Percentiles rank a stretch among this genome's conserved stretches.
phyloP scores from a whole-genome alignment of 2,797 vertebrate genomes.

The Zalophus californianus region DNA sequence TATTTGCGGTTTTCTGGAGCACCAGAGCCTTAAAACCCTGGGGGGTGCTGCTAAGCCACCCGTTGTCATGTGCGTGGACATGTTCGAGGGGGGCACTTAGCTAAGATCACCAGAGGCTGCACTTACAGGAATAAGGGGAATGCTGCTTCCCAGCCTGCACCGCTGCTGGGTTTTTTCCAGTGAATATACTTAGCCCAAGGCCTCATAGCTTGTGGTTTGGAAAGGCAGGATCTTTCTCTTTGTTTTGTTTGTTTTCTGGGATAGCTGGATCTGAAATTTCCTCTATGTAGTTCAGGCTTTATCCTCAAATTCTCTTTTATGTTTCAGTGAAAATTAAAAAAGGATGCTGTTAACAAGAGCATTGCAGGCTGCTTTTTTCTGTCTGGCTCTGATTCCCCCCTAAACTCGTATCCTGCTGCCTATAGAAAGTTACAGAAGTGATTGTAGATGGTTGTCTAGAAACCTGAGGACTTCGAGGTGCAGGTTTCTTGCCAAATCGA shows the following conservation, averaged over 20 bases:
- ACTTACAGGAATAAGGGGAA: constrained; percentile 13
- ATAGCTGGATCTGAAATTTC: constrained; percentile 47
- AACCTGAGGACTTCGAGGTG: background rate
- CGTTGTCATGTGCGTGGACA: background rate
- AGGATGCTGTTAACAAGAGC: background rate
- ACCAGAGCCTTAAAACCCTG: background rate
- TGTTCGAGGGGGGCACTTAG: constrained; percentile 26
- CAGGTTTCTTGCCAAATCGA: background rate
- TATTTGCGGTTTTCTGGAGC: background rate
- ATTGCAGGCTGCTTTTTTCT: background rate
- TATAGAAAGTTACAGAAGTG: background rate
- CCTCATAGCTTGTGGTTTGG: constrained; percentile 58
- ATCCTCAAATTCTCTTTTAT: constrained; percentile 56
- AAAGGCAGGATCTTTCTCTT: background rate
- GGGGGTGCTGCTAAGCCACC: background rate
- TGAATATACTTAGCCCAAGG: constrained; percentile 35
- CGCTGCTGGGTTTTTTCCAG: background rate
- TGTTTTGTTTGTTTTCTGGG: background rate
- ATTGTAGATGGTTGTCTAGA: background rate
- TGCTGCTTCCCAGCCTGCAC: background rate
- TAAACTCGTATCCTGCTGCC: background rate
- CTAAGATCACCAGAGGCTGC: constrained; percentile 5
- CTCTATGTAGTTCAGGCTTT: background rate
- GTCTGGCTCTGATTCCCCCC: background rate
- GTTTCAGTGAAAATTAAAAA: background rate